phyloP scores from a whole-genome alignment of 1,140 invertebrate genomes.

The Thaumetopoea pityocampa region DNA sequence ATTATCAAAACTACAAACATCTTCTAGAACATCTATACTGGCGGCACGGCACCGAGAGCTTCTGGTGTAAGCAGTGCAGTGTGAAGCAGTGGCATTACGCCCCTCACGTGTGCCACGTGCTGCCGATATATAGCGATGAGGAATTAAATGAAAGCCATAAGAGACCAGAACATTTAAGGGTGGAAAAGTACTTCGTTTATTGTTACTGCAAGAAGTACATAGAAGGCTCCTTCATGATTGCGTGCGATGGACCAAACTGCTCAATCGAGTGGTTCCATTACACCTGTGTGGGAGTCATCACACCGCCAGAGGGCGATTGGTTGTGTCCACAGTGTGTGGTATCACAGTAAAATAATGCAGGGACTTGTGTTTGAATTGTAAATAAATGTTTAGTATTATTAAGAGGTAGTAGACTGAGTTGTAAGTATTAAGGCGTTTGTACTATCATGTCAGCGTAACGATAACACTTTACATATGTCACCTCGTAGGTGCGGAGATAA shows the following conservation, averaged over 20 bases:
- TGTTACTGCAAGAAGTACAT: conserved; percentile 40
- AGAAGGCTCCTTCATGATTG: conserved; percentile 35
- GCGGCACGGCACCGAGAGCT: conserved; percentile 35
- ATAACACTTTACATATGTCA: too few species aligned
- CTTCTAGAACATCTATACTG: conserved; percentile 46
- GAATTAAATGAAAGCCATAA: conserved; percentile 14
- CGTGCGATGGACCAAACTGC: conserved; percentile 37
- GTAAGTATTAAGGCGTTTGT: too few species aligned
- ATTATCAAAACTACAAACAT: conserved; percentile 36
- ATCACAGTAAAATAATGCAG: conserved; percentile 6
- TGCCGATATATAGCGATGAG: conserved; percentile 30
- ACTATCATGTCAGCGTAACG: too few species aligned
- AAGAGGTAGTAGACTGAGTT: too few species aligned
- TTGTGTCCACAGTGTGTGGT: conserved; percentile 34
- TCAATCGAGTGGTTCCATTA: conserved; percentile 43
- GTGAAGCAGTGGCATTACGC: conserved; percentile 38
- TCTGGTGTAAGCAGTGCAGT: conserved; percentile 17
- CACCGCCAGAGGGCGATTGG: conserved; percentile 37
- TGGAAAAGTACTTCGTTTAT: conserved; percentile 21
- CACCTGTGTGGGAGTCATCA: conserved; percentile 34
- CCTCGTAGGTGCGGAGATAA: too few species aligned
- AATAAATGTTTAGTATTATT: too few species aligned
- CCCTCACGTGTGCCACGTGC: conserved; percentile 37
- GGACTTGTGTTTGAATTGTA: too few species aligned
- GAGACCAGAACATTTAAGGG: conserved; percentile 5